phyloP scores from a whole-genome alignment of 2,113 vertebrate species.

The Cacatua alba region DNA sequence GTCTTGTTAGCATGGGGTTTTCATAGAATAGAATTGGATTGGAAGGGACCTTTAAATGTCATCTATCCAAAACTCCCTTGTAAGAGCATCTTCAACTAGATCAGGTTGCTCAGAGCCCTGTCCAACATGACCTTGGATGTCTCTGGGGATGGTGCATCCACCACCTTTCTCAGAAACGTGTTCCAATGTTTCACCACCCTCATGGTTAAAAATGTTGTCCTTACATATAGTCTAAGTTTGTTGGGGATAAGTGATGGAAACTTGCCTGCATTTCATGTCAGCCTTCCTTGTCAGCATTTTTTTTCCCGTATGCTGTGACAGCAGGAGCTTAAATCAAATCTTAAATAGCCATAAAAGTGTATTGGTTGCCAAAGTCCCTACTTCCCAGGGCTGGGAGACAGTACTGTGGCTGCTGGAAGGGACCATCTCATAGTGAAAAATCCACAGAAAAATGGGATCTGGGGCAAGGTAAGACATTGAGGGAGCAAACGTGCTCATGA shows the following conservation, averaged over 20 bases:
- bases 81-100: not conserved
- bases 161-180: not conserved
- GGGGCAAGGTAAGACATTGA: not conserved
- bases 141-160: not conserved
- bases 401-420: not conserved
- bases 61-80: not conserved
- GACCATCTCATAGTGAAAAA: not conserved
- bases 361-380: not conserved
- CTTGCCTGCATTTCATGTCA: not conserved
- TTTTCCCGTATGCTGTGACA: not conserved
- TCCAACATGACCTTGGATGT: not conserved
- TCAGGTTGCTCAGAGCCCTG: not conserved
- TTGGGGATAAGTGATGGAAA: not conserved
- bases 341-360: not conserved
- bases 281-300: not conserved
- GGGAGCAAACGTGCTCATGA: not conserved
- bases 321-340: not conserved
- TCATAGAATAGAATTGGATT: not conserved
- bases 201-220: not conserved
- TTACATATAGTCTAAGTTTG: not conserved
- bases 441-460: not conserved
- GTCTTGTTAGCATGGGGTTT: not conserved
- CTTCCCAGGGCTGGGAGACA: not conserved
- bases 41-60: not conserved
- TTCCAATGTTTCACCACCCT: not conserved